phyloP scores from a whole-genome alignment of 1,140 invertebrate genomes.

The Bombus superbus region DNA sequence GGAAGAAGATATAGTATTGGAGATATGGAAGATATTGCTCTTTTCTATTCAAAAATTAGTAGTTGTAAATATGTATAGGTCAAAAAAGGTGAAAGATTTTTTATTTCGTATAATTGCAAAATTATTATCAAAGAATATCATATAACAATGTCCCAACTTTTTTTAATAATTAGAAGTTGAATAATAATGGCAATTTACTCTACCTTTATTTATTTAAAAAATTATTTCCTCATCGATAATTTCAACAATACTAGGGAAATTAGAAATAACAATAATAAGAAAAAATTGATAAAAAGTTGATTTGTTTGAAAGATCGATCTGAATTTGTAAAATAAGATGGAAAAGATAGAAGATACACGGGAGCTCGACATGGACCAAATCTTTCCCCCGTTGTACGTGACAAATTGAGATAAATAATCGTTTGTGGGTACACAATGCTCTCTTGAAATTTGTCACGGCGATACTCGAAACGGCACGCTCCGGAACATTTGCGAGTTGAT shows the following conservation, averaged over 20 bases:
- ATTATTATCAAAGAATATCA: background rate
- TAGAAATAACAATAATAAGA: background rate
- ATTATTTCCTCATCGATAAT: background rate
- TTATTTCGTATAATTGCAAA: background rate
- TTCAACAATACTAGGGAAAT: background rate
- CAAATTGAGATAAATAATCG: conserved; percentile 75
- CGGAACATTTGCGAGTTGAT: conserved; percentile 44
- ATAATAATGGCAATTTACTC: background rate
- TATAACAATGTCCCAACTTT: background rate
- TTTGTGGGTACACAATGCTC: conserved; percentile 61
- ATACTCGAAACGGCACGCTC: conserved; percentile 68
- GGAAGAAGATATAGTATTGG: no score
- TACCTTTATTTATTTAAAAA: background rate
- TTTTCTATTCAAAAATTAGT: no score
- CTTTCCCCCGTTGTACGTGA: conserved; percentile 54
- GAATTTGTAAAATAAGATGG: background rate
- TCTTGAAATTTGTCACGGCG: conserved; percentile 67
- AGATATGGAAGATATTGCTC: no score
- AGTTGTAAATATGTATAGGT: background rate
- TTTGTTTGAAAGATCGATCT: background rate
- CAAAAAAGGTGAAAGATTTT: background rate
- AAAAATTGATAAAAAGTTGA: background rate
- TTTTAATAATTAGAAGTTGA: background rate
- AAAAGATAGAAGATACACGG: background rate
- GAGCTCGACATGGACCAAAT: background rate